Base-by-base conservation (phyloP, 2,888 invertebrate genomes). In the Prenolepis imparis region DNA sequence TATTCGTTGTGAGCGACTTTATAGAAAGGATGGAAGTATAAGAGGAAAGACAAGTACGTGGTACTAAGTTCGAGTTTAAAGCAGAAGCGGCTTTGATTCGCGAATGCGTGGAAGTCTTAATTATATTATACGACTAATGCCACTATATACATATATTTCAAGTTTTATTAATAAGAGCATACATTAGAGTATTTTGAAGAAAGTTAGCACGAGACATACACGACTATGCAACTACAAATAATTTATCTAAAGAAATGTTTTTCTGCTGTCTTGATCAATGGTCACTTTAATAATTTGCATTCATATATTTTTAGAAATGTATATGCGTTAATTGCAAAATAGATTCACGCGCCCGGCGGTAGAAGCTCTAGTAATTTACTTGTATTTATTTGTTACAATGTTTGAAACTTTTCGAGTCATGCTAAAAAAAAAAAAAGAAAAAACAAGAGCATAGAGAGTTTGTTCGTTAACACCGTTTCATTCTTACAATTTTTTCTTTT, bases 311-410 rank as follows among this genome's bases (percentile, higher is more conserved):
- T n/a, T 64, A 44, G 21, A 44, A 48, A 64, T 3, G n/a, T 52
- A 48, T 28, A 63, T 3, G 21, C 21, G 21, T 48, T 75, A 75
- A 75, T 75, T 64, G 74, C 3, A 75, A 74, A 75, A 63, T 63
- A 18, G 8, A 1, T 32, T 36, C 9, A 48, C 21, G 15, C 11
- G 15, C 21, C 15, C 11, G 15, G 9, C 11, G 32, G 11, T n/a
- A 21, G 4, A 41, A 59, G 9, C 8, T 74, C 0, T 74, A 64
- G 28, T 21, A 66, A 12, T 52, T 18, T 64, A 48, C 24, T 75
- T 36, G 3, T 48, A 48, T 21, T 57, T 68, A 28, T 57, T 67
- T 67, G 67, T n/a, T 39, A 67, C 39, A 68, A 41, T 5, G 11
- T 28, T 28, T 12, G 39, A 24, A 48, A 74, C 44, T 48, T 21